Base-by-base conservation (phyloP, 2,113 vertebrate genomes). In the Eolophus roseicapilla region DNA sequence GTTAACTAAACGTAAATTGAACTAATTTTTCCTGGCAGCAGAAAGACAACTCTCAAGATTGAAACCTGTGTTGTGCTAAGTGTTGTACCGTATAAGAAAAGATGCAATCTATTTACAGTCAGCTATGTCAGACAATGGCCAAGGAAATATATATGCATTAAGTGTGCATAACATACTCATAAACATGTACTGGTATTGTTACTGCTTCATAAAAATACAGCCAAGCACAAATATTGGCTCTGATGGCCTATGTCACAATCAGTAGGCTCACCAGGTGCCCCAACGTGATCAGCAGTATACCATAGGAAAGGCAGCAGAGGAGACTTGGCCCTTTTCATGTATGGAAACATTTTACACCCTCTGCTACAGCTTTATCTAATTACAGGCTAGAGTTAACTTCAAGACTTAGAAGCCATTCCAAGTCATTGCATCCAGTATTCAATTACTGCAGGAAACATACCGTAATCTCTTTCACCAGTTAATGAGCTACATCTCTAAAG, bases 11-110 rank as follows among this genome's bases (percentile, higher is more conserved):
- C 65, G 33, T 79, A 73, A 82, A 93, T 47, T 19, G 20, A 77
- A 84, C 50, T 93, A 59, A 81, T 53, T 29, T 44, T 91, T 89
- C 39, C 94, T 87, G 76, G 86, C 86, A 93, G 86, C 88, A 88
- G 83, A 93, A 93, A 88, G 35, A 43, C 92, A 86, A 46, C 35
- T 89, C 81, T 96, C 35, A 89, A 39, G 39, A 78, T 43, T 55
- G 60, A 94, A 93, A 75, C 69, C 24, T 80, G 77, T 50, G 60
- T 81, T 91, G 55, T 60, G 57, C 65, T 78, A 91, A 94, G 31
- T 7, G 1, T 21, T 65, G 27, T 49, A 31, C 23, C 13, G 20
- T 43, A 25, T 80, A 71, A 67, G 25, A 68, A 87, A 76, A 91
- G 74, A 53, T 49, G 16, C 50, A 41, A 33, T 82, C 71, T 81